Percentiles rank a stretch among this genome's conserved stretches.
phyloP scores from a whole-genome alignment of 2,113 vertebrate species.

The Pantherophis guttatus region DNA sequence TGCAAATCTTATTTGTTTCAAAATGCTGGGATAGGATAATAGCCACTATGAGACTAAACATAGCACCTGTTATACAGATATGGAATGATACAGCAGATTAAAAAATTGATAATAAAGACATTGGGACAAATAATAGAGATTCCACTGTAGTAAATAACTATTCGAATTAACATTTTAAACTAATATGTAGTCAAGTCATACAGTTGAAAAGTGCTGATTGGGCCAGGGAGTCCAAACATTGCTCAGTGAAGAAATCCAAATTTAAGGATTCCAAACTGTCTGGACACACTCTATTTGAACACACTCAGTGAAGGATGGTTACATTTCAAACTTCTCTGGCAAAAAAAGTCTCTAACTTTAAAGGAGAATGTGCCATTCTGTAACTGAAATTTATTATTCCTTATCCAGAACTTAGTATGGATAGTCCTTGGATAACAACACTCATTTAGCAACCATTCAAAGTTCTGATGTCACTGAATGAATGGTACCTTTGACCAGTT shows the following conservation, averaged over 20 bases:
- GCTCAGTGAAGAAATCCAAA: not conserved
- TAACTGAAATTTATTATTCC: not conserved
- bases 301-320: not conserved
- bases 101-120: not conserved
- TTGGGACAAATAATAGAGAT: not conserved
- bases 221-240: not conserved
- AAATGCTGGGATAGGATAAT: not conserved
- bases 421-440: not conserved
- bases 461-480: not conserved
- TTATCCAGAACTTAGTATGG: not conserved
- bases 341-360: not conserved
- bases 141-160: not conserved
- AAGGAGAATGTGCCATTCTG: not conserved
- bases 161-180: not conserved
- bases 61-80: not conserved
- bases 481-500: not conserved
- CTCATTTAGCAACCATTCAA: not conserved
- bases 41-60: not conserved
- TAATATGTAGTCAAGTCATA: not conserved
- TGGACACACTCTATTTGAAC: not conserved
- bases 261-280: not conserved
- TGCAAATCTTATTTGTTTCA: conserved; percentile 5
- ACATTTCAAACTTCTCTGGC: not conserved
- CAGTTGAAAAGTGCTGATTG: not conserved
- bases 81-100: not conserved